Base-by-base conservation (phyloP, 2,888 invertebrate genomes). In the Brachylomia viminalis region DNA sequence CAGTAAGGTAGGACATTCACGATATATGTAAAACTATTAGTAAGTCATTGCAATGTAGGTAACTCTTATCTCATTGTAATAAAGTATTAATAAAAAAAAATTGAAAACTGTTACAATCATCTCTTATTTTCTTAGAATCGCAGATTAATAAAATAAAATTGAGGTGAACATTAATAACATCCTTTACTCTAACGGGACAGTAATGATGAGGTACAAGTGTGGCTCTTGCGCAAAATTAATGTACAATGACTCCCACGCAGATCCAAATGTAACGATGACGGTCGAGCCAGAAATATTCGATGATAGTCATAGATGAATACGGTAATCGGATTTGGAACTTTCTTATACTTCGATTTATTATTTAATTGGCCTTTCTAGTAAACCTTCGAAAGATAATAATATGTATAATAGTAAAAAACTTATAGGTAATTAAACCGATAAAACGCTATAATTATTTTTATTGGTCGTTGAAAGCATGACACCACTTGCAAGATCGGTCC, bases 161-260 rank as follows among this genome's bases (percentile, higher is more conserved):
- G 79, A 73, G 64, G 77, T 82, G 68, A 66, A 83, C 84, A 85
- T 82, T 80, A 76, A 83, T 88, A 78, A 84, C 67, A 79, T 79
- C 54, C 33, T 77, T 56, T 30, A 62, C 13, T 8, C 56, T 86
- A 87, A 86, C 87, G 88, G 87, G 33, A 80, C 58, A 10, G 5
- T 79, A 75, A 77, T 76, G 42, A 77, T 76, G 42, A 80, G 45
- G 78, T 86, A 71, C 80, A 73, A 77, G 62, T 61, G 42, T 54
- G 38, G 66, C 77, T 84, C 80, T 77, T 75, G 73, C 59, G 33
- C 72, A 75, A 78, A 85, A 75, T 77, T 81, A 73, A 77, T 81
- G 77, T 83, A 84, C 79, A 86, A 80, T 82, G 79, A 79, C 84
- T 79, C 89, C 86, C 79, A 90, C 87, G 59, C 75, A 38, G 23